A percentile compares a stretch with the other conserved stretches of the same genome.
phyloP scores from a whole-genome alignment of 2,113 vertebrate species.

The Mobula birostris region DNA sequence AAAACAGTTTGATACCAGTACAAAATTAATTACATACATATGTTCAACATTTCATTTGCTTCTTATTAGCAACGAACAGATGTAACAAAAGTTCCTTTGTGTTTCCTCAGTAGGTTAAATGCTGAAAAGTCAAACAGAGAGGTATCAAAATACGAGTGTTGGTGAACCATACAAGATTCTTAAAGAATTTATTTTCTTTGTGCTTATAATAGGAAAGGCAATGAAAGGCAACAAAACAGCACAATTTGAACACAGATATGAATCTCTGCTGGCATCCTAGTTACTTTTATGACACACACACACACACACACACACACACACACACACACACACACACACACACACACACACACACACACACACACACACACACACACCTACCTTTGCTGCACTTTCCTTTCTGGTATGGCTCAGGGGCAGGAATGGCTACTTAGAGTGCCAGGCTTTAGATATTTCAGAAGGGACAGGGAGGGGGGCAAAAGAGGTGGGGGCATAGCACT shows the following conservation, averaged over 20 bases:
- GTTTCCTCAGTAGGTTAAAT: slow-evolving; percentile 23
- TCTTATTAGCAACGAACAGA: slow-evolving; percentile 35
- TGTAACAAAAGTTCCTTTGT: slow-evolving; percentile 36
- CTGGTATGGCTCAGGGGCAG: too few species aligned
- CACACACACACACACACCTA: too few species aligned
- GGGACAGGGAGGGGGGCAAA: too few species aligned
- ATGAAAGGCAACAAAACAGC: slow-evolving; percentile 12
- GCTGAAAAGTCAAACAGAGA: slow-evolving; percentile 27
- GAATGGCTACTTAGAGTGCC: too few species aligned
- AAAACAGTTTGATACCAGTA: slow-evolving; percentile 35
- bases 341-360: too few species aligned
- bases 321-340: too few species aligned
- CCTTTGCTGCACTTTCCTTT: too few species aligned
- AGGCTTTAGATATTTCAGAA: too few species aligned
- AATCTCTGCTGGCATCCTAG: not conserved
- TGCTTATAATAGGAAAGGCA: not conserved
- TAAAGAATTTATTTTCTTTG: not conserved
- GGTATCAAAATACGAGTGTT: not conserved
- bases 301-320: too few species aligned
- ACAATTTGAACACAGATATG: slow-evolving; percentile 22
- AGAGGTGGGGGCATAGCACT: too few species aligned
- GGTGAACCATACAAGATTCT: not conserved
- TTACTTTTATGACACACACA: not conserved
- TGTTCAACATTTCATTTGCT: slow-evolving; percentile 31
- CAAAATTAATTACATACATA: slow-evolving; percentile 36